Conservation (phyloP, 2,888 invertebrate genomes). For the Habroteleia sp. region DNA sequence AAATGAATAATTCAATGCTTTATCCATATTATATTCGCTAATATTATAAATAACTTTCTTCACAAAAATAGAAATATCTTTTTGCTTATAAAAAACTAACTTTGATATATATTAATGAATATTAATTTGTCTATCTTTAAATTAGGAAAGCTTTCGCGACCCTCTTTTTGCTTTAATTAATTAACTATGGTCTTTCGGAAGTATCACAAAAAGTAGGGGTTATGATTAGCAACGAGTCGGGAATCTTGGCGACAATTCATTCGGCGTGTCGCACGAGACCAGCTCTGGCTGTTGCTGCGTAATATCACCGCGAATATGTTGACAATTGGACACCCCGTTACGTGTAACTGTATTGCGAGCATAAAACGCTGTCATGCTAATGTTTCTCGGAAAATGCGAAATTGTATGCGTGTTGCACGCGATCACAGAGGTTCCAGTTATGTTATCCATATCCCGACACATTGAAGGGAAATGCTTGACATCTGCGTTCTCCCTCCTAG, state of each 20-base stretch:
- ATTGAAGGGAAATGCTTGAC: constrained; percentile 61
- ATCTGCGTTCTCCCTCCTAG: constrained; percentile 50
- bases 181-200: constrained; percentile 7
- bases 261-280: constrained; percentile 47
- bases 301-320: constrained; percentile 41
- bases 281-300: constrained; percentile 9
- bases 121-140: no score
- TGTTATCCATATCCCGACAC: constrained; percentile 62
- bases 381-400: constrained; percentile 65
- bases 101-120: no score
- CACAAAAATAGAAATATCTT: no score
- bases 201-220: constrained; percentile 24
- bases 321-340: constrained; percentile 61
- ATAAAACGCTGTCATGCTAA: constrained; percentile 66
- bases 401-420: constrained; percentile 67
- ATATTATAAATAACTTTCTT: no score
- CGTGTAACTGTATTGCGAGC: constrained; percentile 54
- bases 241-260: constrained; percentile 47
- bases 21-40: no score
- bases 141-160: background rate
- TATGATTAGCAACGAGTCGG: constrained; percentile 33
- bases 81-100: no score
- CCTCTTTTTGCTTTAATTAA: constrained; percentile 1
- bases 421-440: constrained; percentile 61
- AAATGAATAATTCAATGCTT: no score